phyloP scores from a whole-genome alignment of 2,797 vertebrate species.

The Silurus aristotelis region DNA sequence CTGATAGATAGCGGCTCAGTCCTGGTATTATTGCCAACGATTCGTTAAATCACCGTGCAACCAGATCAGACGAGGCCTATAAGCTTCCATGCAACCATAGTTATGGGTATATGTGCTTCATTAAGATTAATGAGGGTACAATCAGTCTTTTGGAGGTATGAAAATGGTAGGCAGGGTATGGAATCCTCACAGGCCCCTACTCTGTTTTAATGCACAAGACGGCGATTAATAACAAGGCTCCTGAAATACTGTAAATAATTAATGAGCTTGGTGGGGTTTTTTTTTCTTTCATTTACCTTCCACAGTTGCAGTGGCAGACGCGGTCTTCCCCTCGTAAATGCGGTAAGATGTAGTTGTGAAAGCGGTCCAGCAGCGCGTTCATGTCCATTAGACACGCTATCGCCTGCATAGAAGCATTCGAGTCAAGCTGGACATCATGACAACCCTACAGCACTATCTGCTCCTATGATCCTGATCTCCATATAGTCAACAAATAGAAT shows the following conservation, averaged over 20 bases:
- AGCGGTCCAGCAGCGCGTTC: constrained; percentile 99
- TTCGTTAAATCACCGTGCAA: constrained; percentile 2
- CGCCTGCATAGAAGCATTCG: constrained; percentile 90
- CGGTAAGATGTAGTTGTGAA: constrained; percentile 99
- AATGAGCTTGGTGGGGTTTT: constrained; percentile 30
- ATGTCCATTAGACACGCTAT: constrained; percentile 99
- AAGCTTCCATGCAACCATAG: background rate
- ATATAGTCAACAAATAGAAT: background rate
- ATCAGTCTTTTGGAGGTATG: background rate
- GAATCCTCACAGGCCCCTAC: constrained; percentile 66
- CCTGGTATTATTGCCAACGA: constrained; percentile 7
- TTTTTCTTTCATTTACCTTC: constrained; percentile 83
- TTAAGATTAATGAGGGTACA: background rate
- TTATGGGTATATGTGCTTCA: background rate
- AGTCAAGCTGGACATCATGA: constrained; percentile 79
- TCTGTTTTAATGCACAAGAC: constrained; percentile 56
- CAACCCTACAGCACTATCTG: constrained; percentile 63
- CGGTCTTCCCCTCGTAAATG: constrained; percentile 98
- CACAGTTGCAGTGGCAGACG: constrained; percentile 99
- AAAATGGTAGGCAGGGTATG: constrained; percentile 49
- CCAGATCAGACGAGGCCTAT: constrained; percentile 12
- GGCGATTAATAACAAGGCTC: constrained; percentile 38
- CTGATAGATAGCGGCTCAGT: background rate
- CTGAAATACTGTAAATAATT: constrained; percentile 46
- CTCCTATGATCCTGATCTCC: background rate